phyloP scores from a whole-genome alignment of 2,888 invertebrate species.

The Alentia gelatinosa region DNA sequence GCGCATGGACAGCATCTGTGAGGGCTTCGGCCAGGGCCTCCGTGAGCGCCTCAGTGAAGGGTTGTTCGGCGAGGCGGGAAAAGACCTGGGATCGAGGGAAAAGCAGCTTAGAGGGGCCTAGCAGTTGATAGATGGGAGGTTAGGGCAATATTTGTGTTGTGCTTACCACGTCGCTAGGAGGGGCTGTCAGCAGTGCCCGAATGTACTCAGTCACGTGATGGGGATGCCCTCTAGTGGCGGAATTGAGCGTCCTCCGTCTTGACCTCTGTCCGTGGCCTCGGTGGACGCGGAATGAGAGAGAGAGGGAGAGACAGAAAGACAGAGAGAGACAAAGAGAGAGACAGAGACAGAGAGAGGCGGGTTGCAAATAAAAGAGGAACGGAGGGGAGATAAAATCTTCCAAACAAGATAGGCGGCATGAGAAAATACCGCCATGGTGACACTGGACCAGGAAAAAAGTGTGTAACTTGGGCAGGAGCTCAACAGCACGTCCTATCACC shows the following conservation, averaged over 20 bases:
- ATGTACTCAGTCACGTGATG: background rate
- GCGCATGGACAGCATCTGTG: background rate
- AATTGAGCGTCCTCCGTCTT: background rate
- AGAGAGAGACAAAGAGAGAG: no score
- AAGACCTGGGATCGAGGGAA: background rate
- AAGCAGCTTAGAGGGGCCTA: background rate
- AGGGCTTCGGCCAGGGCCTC: background rate
- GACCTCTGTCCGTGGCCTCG: background rate
- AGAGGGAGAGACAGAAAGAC: background rate
- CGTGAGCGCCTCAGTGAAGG: background rate
- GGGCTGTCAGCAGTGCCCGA: background rate
- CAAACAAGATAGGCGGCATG: no score
- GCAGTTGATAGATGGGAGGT: conserved; percentile 36
- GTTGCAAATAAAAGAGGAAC: no score
- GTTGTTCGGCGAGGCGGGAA: background rate
- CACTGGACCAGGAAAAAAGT: background rate
- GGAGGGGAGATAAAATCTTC: no score
- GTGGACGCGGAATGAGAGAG: background rate
- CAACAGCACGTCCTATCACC: no score
- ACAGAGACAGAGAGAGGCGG: no score
- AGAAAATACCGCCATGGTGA: background rate
- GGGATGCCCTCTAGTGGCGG: background rate
- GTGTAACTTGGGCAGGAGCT: no score
- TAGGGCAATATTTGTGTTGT: conserved; percentile 47
- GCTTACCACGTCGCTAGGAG: background rate